Evolutionary conservation across 2,113 vertebrate genomes (phyloP), one percentile per base, ranked within the genome.

Genomic region (Pachypanchax playfairii): DNA sequence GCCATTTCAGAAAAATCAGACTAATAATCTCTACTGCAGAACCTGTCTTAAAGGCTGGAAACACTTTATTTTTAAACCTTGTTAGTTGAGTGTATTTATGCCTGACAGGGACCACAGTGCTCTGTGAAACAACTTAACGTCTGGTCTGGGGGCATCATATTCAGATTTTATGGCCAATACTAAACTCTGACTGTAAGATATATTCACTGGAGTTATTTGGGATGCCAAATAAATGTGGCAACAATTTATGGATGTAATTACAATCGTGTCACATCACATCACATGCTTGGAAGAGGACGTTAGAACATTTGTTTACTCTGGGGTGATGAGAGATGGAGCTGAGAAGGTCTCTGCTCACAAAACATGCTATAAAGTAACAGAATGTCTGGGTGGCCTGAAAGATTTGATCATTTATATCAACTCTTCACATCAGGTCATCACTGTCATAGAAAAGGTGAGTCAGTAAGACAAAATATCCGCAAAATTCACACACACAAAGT

Each of bases 111-210:
- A 76, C 50, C 18, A 10, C 52, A 36, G 71, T 18, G n/a, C 50
- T 73, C 67, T 85, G 83, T 22, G 39, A 77, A 86, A 83, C 70
- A 67, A 60, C 80, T 83, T 65, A 51, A 77, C 65, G 75, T 68
- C 74, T 10, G 41, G n/a, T n/a, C n/a, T n/a, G n/a, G n/a, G 63
- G 52, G 69, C 47, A 42, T 87, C 89, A 90, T 89, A 80, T 90
- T 88, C 91, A 90, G 89, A 86, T 73, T 91, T 90, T 87, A 91
- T 22, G 82, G 82, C 71, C 85, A 86, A 89, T 87, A 89, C 87
- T 86, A 76, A 86, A 87, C 90, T 89, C 73, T 75, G 70, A 79
- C 77, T 69, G n/a, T 31, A 42, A 47, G 77, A 86, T 79, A 74
- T 80, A 84, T 79, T 72, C 62, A 79, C 51, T 52, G 4, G 67